Evolutionary conservation across 2,797 vertebrate species (phyloP).

Genomic region (Holocentrus rufus): DNA sequence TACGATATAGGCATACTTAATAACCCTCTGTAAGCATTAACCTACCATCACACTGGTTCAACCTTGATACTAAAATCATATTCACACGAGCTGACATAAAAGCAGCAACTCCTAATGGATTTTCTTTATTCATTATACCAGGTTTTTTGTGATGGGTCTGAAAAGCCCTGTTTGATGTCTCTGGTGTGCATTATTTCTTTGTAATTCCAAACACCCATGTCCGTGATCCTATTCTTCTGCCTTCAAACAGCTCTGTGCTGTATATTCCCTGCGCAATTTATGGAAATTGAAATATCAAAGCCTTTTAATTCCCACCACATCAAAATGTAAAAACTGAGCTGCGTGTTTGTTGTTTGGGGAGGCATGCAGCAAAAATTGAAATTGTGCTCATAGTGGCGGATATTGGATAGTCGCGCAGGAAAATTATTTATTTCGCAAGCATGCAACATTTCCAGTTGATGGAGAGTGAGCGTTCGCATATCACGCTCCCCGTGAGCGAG

Average conservation of each 20-base stretch:
- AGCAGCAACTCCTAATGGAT: slow-evolving; percentile 18
- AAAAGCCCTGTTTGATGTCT: slow-evolving; percentile 61
- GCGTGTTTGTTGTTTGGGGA: slow-evolving; percentile 58
- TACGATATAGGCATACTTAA: slow-evolving; percentile 12
- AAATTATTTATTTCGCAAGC: slow-evolving; percentile 27
- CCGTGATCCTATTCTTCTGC: slow-evolving; percentile 59
- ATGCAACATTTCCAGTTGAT: slow-evolving; percentile 30
- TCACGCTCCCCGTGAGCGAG: slow-evolving; percentile 11
- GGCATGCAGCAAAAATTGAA: slow-evolving; percentile 24
- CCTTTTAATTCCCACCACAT: slow-evolving; percentile 65
- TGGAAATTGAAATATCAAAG: slow-evolving; percentile 79
- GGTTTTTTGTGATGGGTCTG: slow-evolving; percentile 40
- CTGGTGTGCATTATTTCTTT: slow-evolving; percentile 55
- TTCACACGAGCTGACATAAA: slow-evolving; percentile 38
- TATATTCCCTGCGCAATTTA: slow-evolving; percentile 68
- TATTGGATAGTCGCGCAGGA: slow-evolving; percentile 23
- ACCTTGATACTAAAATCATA: slow-evolving; percentile 35
- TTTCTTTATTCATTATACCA: slow-evolving; percentile 48
- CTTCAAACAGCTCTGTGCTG: slow-evolving; percentile 68
- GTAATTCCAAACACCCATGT: slow-evolving; percentile 58
- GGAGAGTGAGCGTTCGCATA: slow-evolving; percentile 19
- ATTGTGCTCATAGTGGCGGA: slow-evolving; percentile 22
- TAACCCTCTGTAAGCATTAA: slow-evolving; percentile 43
- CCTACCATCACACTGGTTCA: slow-evolving; percentile 28
- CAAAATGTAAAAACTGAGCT: slow-evolving; percentile 54